These are phyloP conservation scores for Rhineura floridana DNA, from an alignment of 2,113 vertebrate species.

Conservation along the genomic window DNA sequence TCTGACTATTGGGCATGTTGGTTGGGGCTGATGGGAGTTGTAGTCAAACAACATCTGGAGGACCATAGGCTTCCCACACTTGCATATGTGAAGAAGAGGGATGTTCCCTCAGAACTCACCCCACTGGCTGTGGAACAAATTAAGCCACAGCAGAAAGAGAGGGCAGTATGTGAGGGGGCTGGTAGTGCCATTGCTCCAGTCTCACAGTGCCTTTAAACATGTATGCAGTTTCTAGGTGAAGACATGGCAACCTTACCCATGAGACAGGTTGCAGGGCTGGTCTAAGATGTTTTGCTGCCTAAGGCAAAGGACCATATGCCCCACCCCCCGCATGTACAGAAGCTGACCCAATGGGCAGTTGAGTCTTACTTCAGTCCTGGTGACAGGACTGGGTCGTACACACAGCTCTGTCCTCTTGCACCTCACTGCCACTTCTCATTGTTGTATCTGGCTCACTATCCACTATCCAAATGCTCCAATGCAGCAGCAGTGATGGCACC, in stretches of 20 bases:
- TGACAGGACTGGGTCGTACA: too few species aligned
- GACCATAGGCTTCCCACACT: too few species aligned
- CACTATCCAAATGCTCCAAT: too few species aligned
- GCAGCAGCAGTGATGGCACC: too few species aligned
- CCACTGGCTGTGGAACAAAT: not conserved
- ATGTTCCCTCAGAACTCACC: not conserved
- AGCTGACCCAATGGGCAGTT: not conserved
- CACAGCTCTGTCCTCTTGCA: not conserved
- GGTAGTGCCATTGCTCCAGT: not conserved
- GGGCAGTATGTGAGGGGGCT: not conserved
- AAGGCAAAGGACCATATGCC: too few species aligned
- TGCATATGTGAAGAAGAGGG: not conserved
- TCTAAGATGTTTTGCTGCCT: too few species aligned
- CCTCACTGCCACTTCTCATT: not conserved
- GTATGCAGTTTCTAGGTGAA: not conserved
- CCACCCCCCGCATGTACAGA: not conserved
- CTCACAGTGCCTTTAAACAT: not conserved
- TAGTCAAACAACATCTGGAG: too few species aligned
- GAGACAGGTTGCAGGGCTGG: not conserved
- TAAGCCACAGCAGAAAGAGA: not conserved
- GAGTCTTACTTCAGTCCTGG: not conserved
- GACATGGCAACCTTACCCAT: not conserved
- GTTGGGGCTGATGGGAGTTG: too few species aligned
- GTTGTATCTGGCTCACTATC: too few species aligned
- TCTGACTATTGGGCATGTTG: too few species aligned